Conservation (phyloP, 2,797 vertebrate species). For the Smutsia gigantea region DNA sequence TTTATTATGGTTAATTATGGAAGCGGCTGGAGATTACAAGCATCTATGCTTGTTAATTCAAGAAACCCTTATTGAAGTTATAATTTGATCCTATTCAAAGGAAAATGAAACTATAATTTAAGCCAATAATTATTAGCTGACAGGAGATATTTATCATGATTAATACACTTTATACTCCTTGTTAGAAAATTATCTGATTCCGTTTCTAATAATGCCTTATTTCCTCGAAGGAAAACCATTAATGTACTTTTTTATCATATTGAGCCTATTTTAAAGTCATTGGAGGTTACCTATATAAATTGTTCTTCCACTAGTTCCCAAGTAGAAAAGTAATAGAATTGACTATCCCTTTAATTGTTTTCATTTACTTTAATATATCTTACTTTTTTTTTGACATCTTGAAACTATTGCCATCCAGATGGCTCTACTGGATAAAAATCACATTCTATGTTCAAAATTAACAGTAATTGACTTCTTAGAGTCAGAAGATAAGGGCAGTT, state of each 20-base stretch:
- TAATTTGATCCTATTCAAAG: slow-evolving; percentile 41
- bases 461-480: not conserved
- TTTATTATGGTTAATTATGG: slow-evolving; percentile 18
- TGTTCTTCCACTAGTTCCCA: not conserved
- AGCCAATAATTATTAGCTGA: slow-evolving; percentile 39
- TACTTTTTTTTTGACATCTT: not conserved
- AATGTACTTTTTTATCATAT: not conserved
- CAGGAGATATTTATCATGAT: not conserved
- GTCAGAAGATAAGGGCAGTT: not conserved
- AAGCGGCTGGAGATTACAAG: not conserved
- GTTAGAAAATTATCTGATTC: slow-evolving; percentile 18
- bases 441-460: slow-evolving; percentile 43
- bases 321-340: not conserved
- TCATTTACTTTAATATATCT: not conserved
- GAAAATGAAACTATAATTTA: slow-evolving; percentile 35
- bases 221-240: not conserved
- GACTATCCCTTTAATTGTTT: not conserved
- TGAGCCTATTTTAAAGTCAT: not conserved
- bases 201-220: not conserved
- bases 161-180: not conserved
- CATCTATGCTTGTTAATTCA: slow-evolving; percentile 29
- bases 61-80: slow-evolving; percentile 38
- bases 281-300: not conserved
- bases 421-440: slow-evolving; percentile 4
- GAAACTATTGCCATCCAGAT: slow-evolving; percentile 16